Base-by-base conservation (phyloP, 2,113 vertebrate species). In the Mobula birostris region DNA sequence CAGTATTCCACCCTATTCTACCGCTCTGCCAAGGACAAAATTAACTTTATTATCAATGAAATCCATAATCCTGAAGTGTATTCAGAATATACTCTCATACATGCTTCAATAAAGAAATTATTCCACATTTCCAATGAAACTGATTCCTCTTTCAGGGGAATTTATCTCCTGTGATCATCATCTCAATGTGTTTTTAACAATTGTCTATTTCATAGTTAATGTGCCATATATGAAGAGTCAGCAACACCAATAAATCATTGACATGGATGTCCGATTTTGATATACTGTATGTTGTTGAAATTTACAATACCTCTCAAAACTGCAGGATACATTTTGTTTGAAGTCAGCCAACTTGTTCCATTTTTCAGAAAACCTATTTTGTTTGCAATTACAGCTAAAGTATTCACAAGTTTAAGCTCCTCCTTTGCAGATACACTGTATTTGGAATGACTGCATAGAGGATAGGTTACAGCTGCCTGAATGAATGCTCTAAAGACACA, bases 61-160 rank as follows among this genome's bases (percentile, higher is more conserved):
- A 72, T 93, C 90, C 70, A 93, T 24, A 56, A 76, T 56, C 70
- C 91, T 93, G 91, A 93, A 93, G 70, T 74, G 91, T 74, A 76
- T 76, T 93, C 91, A 29, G 70, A 72, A 5, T 74, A 93, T 27
- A 76, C 36, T 29, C 12, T 76, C 91, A 93, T 56, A 74, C 27
- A 56, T 74, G 72, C 40, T 93, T 93, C 70, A 93, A 76, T 74
- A 72, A 74, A 48, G 68, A 72, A 70, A 74, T 56, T 66, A 40
- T 24, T 48, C 91, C 72, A 48, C 21, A 48, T 74, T 93, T 76
- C 36, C 36, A 93, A 93, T 76, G 36, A 56, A 93, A 93, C 19
- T 48, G 3, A 93, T 93, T 93, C 72, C 91, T 56, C 36, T 56
- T 48, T 21, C 68, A 56, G 27, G 36, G 91, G 91, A 76, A 56